Base-by-base conservation (phyloP, 2,797 vertebrate genomes). In the Heterohyrax brucei region DNA sequence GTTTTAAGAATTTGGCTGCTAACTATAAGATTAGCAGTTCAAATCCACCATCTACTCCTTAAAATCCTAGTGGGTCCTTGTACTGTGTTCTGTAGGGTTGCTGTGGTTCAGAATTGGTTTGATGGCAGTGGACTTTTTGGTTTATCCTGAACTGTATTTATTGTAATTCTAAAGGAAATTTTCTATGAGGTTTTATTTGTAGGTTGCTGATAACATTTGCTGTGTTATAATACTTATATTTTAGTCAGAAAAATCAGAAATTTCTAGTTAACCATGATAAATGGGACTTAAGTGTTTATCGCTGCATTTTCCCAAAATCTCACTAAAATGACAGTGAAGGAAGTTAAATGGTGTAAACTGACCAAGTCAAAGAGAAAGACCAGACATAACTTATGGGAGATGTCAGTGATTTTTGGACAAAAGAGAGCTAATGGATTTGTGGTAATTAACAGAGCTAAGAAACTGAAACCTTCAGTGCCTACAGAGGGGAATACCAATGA, bases 161-260 rank as follows among this genome's bases (percentile, higher is more conserved):
- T 78, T 68, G 12, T 92, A 56, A 44, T 85, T 70, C 21, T 87
- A 26, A 26, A 90, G 83, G 53, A n/a, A 48, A 82, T 95, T 94
- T 93, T 83, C n/a, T 87, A 53, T 48, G 2, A 78, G 9, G 62
- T 61, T 72, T 68, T 77, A 50, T 82, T 85, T 48, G 14, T 73
- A 77, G 48, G 19, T 89, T 83, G 30, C 22, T 84, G 59, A 50
- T 95, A 88, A 90, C 48, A 44, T 82, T 30, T 78, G 76, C 30
- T 78, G 2, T 86, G 46, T 62, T 88, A 22, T 91, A 46, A 26
- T 89, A 79, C 33, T 61, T 85, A 61, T 30, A 39, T 26, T 72
- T 73, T 39, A 64, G 26, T 87, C 82, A 73, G 39, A 80, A 93
- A 96, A 90, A 48, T 76, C 24, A 50, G 10, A 61, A 72, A 73